A percentile compares a stretch with the other conserved stretches of the same genome.
phyloP scores from a whole-genome alignment of 2,113 vertebrate genomes.

The Psephotus haematonotus region DNA sequence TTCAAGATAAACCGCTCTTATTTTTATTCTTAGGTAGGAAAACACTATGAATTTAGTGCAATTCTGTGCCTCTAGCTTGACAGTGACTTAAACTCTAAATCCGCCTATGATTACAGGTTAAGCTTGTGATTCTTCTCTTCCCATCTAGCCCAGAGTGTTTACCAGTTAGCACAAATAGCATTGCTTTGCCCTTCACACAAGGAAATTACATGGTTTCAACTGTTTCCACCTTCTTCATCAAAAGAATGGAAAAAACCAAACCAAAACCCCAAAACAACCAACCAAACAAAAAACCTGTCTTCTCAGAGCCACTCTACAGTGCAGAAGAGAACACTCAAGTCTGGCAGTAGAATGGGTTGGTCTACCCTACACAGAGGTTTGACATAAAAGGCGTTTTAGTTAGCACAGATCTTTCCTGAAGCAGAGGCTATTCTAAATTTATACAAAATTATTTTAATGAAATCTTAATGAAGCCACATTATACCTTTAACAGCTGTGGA shows the following conservation, averaged over 20 bases:
- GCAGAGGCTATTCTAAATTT: background rate
- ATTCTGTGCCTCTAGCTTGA: background rate
- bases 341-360: background rate
- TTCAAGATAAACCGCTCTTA: background rate
- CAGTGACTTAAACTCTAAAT: background rate
- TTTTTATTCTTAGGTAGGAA: slow-evolving; percentile 5
- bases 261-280: too few species aligned
- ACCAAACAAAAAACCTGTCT: background rate
- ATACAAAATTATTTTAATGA: background rate
- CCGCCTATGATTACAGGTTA: background rate
- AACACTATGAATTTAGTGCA: background rate
- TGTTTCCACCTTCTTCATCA: background rate
- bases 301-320: background rate
- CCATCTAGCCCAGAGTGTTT: background rate
- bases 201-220: background rate
- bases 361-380: background rate
- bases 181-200: background rate
- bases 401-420: background rate
- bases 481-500: background rate
- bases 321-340: background rate
- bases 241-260: background rate
- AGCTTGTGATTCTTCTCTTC: background rate
- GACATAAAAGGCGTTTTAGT: background rate
- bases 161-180: background rate
- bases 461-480: background rate